Evolutionary conservation across 30 jellyfish, hydroid and myxozoan genomes (phyloP), one percentile per base, ranked within the genome.

Genomic region (Pelagia noctiluca): DNA sequence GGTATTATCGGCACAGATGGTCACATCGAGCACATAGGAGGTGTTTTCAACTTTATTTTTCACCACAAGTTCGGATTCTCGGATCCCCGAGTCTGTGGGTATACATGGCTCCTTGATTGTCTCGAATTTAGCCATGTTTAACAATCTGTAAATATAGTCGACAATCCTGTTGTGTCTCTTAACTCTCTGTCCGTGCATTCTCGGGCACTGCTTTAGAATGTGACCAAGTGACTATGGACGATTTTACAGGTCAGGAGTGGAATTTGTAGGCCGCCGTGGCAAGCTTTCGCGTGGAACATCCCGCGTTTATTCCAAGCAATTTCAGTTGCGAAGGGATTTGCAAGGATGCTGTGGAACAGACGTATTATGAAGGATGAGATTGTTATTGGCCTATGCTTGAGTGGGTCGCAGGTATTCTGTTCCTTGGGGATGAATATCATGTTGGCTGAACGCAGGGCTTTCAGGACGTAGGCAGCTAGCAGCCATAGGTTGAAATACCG

Each of bases 401-500:
- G 49, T 16, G 77, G 77, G 49, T 63, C 77, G 2, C 21, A 4
- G 21, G 77, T 63, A 22, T 63, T 63, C 10, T 8, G 8, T 8
- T n/a, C 77, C 21, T 63, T 63, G 50, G 23, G 50, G 19, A 63
- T 63, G n/a, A n/a, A n/a, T n/a, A n/a, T n/a, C n/a, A n/a, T n/a
- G n/a, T n/a, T n/a, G n/a, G n/a, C n/a, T n/a, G 49, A 63, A 2
- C 77, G 5, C 18, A 63, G 77, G 49, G 5, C 7, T 8, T 26
- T 33, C 4, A 49, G 77, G 23, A 4, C 50, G 29, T 63, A 63
- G 23, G 77, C 5, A 16, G 77, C 49, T 2, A 2, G 21, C 16
- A 63, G 77, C 77, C 77, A 63, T 2, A 63, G 77, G 49, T 63
- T 63, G 77, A 4, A 63, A 10, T 29, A 18, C 50, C n/a, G 49